Conservation (phyloP, 2,113 vertebrate species). For the Perognathus longimembris region DNA sequence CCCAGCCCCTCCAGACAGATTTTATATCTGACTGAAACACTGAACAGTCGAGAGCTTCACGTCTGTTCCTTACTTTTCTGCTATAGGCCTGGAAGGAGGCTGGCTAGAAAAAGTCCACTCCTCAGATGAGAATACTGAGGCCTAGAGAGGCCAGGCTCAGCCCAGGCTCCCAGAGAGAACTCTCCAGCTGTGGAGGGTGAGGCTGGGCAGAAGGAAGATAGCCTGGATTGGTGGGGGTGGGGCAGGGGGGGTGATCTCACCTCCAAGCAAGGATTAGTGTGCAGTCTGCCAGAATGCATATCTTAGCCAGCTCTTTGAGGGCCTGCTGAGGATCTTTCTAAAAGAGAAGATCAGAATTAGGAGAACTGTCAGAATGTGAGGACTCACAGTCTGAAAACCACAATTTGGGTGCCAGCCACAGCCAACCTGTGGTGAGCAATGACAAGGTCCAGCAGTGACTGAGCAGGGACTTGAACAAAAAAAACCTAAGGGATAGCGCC, state of each 20-base stretch:
- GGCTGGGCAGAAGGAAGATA: neutral
- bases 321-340: conserved; percentile 94
- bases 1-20: neutral
- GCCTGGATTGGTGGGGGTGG: no score
- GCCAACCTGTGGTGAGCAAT: accelerated
- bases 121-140: neutral
- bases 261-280: conserved; percentile 96
- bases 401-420: neutral
- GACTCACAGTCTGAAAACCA: neutral
- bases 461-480: no score
- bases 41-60: neutral
- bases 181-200: accelerated
- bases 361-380: neutral
- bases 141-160: neutral
- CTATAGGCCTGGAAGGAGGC: no score
- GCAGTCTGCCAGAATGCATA: conserved; percentile 94
- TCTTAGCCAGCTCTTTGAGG: conserved; percentile 93
- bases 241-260: conserved; percentile 84
- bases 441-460: neutral
- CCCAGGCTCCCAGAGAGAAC: neutral
- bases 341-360: neutral
- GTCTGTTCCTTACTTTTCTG: neutral
- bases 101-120: neutral
- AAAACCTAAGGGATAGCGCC: no score
- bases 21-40: neutral